phyloP scores from a whole-genome alignment of 2,113 vertebrate genomes.

The Mobula birostris region DNA sequence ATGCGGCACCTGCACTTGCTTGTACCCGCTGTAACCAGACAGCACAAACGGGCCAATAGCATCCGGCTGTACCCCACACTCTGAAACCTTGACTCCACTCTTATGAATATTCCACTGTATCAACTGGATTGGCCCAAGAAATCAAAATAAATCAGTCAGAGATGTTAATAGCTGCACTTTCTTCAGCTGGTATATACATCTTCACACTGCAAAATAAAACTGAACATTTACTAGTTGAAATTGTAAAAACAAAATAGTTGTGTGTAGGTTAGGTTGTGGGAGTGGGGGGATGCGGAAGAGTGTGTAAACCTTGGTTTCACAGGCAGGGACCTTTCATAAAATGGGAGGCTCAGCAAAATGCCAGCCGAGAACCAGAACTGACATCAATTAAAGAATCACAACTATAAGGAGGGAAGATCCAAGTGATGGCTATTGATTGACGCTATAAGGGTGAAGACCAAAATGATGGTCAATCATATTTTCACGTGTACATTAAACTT shows the following conservation, averaged over 20 bases:
- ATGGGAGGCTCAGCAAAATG: too few species aligned
- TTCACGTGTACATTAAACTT: too few species aligned
- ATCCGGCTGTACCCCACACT: conserved; percentile 71
- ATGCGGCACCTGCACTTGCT: conserved; percentile 85
- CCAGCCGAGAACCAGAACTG: too few species aligned
- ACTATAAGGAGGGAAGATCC: too few species aligned
- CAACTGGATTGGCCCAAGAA: conserved; percentile 60
- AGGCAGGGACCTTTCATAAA: too few species aligned
- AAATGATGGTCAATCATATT: too few species aligned
- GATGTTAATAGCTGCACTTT: neutral
- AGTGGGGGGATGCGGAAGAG: too few species aligned
- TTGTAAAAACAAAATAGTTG: neutral
- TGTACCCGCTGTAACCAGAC: conserved; percentile 92
- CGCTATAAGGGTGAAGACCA: too few species aligned
- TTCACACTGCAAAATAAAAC: neutral
- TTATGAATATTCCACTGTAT: conserved; percentile 98
- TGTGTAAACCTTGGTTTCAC: too few species aligned
- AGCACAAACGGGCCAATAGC: conserved; percentile 89
- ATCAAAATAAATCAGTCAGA: neutral
- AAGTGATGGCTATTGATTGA: too few species aligned
- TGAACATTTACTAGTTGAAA: neutral
- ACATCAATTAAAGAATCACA: too few species aligned
- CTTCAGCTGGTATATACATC: neutral
- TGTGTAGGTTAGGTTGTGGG: too few species aligned
- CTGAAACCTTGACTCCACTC: conserved; percentile 82